phyloP scores from a whole-genome alignment of 2,888 invertebrate genomes.

The Oscheius sp. region DNA sequence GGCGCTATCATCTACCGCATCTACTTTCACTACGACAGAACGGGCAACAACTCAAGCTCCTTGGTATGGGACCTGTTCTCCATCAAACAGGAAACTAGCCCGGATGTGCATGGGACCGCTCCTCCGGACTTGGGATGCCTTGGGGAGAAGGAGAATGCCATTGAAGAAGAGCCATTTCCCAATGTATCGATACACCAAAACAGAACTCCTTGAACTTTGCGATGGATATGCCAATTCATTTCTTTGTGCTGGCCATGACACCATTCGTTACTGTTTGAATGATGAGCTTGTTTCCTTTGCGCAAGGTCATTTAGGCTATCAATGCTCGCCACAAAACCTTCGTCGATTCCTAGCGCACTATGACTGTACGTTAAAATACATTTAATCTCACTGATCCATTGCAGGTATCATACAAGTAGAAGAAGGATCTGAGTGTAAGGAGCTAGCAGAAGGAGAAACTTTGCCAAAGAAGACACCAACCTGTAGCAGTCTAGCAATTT shows the following conservation, averaged over 20 bases:
- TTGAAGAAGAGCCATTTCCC: constrained; percentile 33
- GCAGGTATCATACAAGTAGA: constrained; percentile 22
- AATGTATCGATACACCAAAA: constrained; percentile 28
- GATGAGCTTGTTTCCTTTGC: constrained; percentile 34
- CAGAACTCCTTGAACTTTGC: constrained; percentile 35
- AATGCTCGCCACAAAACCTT: constrained; percentile 36
- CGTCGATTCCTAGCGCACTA: constrained; percentile 25
- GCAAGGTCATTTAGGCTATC: constrained; percentile 34
- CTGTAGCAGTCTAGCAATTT: background rate
- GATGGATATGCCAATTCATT: constrained; percentile 36
- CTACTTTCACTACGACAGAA: background rate
- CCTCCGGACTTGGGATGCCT: constrained; percentile 16
- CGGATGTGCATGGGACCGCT: constrained; percentile 31
- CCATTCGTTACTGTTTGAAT: constrained; percentile 24
- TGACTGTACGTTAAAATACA: constrained; percentile 14
- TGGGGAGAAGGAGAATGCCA: constrained; percentile 5
- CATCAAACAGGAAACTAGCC: constrained; percentile 1
- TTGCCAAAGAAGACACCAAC: background rate
- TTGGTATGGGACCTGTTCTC: constrained; percentile 22
- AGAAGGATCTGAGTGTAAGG: constrained; percentile 4
- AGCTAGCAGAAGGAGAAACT: constrained; percentile 3
- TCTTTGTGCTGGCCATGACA: constrained; percentile 27
- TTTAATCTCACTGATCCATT: background rate
- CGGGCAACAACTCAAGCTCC: constrained; percentile 5
- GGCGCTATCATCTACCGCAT: background rate